These are phyloP conservation scores for Cheirogaleus major DNA, from an alignment of 2,797 vertebrate genomes.

Conservation along the genomic window DNA sequence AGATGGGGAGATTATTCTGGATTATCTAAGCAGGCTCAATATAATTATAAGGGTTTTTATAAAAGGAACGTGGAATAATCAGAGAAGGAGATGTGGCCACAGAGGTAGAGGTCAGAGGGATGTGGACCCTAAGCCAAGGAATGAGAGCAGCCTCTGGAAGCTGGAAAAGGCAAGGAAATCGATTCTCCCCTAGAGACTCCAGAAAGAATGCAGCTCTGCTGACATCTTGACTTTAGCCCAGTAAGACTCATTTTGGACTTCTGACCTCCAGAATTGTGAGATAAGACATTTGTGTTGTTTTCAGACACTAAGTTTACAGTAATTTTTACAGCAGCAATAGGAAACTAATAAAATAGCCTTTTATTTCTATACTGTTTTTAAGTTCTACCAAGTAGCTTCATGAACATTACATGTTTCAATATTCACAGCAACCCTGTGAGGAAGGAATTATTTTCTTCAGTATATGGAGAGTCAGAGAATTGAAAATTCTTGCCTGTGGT, in stretches of 20 bases:
- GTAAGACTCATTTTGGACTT: not conserved
- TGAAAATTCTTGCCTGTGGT: not conserved
- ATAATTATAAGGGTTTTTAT: not conserved
- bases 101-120: not conserved
- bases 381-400: not conserved
- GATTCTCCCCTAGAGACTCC: not conserved
- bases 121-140: not conserved
- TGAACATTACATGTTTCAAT: not conserved
- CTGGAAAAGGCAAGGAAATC: not conserved
- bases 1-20: not conserved
- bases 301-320: not conserved
- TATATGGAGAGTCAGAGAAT: not conserved
- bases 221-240: not conserved
- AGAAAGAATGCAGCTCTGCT: not conserved
- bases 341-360: not conserved
- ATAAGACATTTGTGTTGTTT: not conserved
- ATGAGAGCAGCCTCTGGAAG: not conserved
- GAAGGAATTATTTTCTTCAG: slow-evolving; percentile 16
- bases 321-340: not conserved
- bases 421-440: not conserved
- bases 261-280: not conserved
- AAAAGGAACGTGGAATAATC: not conserved
- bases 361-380: not conserved
- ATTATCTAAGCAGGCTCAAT: not conserved
- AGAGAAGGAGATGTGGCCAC: not conserved